Evolutionary conservation across 2,797 vertebrate species (phyloP), one percentile per base, ranked within the genome.

Genomic region (Propithecus perrieri): DNA sequence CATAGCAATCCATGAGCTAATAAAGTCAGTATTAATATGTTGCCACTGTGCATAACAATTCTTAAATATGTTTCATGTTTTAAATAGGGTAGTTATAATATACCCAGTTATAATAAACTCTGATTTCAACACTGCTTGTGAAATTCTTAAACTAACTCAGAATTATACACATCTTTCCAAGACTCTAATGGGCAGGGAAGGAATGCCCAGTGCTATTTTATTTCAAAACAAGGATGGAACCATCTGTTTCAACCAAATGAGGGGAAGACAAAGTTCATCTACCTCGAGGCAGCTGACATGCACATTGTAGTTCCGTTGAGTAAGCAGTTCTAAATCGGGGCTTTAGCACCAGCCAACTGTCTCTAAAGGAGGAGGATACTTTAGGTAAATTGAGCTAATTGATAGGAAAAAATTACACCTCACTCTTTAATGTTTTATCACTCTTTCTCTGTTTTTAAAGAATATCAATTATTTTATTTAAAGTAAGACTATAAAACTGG

Each of bases 141-240:
- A 94, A 97, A 97, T 96, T 43, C 22, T 89, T 63, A 74, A 46
- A 95, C 35, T 17, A 75, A 33, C 86, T 30, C 87, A 96, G 69
- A 78, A 57, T 48, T 94, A 91, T 83, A 67, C 8, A 89, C 65
- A 30, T 91, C 91, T 97, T 98, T 97, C 94, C 75, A 97, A 35
- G 61, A 74, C 20, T 59, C 69, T 91, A 89, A 38, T 22, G 97
- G 96, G 65, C 30, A 26, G 18, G 57, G 0, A 11, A 91, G 83
- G 65, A 98, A 93, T 89, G 93, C 87, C 93, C 94, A 85, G 53
- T 79, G 63, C 46, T 95, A 14, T 61, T 96, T 97, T 93, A 78
- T 90, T 98, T 97, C 90, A 95, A 71, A 93, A 96, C 55, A 97
- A 94, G 65, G 79, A 96, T 97, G 76, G 90, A 22, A 18, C 89